Evolutionary conservation across 2,797 vertebrate genomes (phyloP), one percentile per base, ranked within the genome.

Genomic region (Gadopsis marmoratus): DNA sequence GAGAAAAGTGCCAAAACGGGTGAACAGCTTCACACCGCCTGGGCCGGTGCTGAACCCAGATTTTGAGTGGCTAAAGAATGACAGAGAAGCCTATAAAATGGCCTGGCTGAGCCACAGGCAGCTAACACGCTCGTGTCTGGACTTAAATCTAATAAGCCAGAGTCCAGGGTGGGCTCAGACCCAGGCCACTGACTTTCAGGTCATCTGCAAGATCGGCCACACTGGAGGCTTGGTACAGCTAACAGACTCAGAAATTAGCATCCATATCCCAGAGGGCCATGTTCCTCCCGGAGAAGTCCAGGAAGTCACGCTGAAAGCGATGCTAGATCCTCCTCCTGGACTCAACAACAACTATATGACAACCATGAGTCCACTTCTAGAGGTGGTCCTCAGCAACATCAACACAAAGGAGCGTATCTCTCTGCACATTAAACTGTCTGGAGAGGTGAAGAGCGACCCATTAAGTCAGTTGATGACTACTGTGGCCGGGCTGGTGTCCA

Each of bases 151-250:
- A 55, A 96, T 97, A 84, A 97, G 96, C 87, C 96, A 97, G 74
- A 98, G 96, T 83, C 97, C 94, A 3, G 98, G 98, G n/a, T 99
- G 98, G 98, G 97, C 97, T 74, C 98, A 99, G 92, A 99, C 98
- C 0, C 98, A 99, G 91, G 95, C 97, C 64, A 94, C 96, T 6
- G 96, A 97, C 79, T 96, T 94, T 58, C 95, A 96, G 45, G 85
- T 95, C 2, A 79, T 97, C 84, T 96, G 95, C 83, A 98, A 96
- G 90, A 88, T 99, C 26, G 94, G 88, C 80, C 95, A 97, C 4
- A 66, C 91, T 43, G 98, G 98, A 33, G 97, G 98, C 1, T 97
- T 96, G 1, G 91, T 99, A 6, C 95, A 96, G 53, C 91, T 99
- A 51, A 96, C 97, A 13, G 95, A 97, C 67, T 97, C 97, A 0